These are phyloP conservation scores for Cosmorhoe ocellata DNA, from an alignment of 2,888 invertebrate genomes.

Conservation along the genomic window DNA sequence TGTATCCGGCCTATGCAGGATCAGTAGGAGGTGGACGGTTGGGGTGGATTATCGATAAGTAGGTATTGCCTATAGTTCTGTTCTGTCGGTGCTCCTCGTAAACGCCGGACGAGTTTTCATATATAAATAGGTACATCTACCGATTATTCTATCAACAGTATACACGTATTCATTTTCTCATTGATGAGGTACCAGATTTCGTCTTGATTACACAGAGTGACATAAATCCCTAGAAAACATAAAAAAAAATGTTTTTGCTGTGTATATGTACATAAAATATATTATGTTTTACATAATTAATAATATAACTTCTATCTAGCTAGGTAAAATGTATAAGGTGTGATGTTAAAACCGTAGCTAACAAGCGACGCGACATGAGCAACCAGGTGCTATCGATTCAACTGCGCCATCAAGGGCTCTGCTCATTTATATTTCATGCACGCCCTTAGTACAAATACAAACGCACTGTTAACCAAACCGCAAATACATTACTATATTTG, in stretches of 20 bases:
- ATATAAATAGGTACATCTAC: too few relatives aligned
- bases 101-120: background rate
- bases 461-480: slow-evolving; percentile 19
- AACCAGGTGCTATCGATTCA: slow-evolving; percentile 25
- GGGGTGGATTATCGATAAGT: slow-evolving; percentile 16
- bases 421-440: slow-evolving; percentile 40
- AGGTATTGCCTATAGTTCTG: background rate
- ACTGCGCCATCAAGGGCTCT: slow-evolving; percentile 40
- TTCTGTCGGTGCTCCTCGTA: background rate
- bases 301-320: too few relatives aligned
- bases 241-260: too few relatives aligned
- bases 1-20: background rate
- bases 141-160: too few relatives aligned
- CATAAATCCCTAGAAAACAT: too few relatives aligned
- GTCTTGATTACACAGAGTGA: too few relatives aligned
- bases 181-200: too few relatives aligned
- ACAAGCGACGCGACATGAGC: background rate
- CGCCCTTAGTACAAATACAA: slow-evolving; percentile 38
- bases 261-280: too few relatives aligned
- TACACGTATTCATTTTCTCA: too few relatives aligned
- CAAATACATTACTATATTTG: slow-evolving; percentile 23
- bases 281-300: too few relatives aligned
- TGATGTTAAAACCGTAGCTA: background rate
- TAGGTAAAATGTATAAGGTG: too few relatives aligned
- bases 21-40: background rate